Conservation (phyloP, 2,797 vertebrate genomes). For the Lerista edwardsae region DNA sequence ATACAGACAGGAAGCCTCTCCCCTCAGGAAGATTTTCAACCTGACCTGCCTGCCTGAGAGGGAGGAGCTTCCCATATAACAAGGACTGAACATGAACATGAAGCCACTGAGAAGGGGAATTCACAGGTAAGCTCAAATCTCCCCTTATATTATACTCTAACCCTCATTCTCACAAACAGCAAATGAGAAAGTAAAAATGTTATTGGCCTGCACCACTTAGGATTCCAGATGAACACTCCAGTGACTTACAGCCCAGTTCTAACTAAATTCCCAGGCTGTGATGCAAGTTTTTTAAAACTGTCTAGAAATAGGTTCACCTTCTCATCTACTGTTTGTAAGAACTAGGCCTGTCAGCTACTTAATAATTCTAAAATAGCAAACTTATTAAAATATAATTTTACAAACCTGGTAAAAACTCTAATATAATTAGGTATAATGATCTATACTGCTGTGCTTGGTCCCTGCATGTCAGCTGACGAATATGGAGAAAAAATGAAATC, state of each 20-base stretch:
- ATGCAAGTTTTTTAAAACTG: background rate
- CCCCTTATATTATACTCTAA: too few species aligned
- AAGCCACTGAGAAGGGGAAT: too few species aligned
- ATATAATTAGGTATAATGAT: constrained; percentile 18
- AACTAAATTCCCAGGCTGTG: too few species aligned
- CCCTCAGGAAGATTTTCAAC: too few species aligned
- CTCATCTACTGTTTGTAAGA: background rate
- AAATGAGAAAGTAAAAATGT: background rate
- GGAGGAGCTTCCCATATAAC: too few species aligned
- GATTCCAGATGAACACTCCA: background rate
- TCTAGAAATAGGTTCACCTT: background rate
- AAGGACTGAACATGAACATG: too few species aligned
- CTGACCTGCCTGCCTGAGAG: too few species aligned
- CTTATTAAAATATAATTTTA: background rate
- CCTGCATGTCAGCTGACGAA: background rate
- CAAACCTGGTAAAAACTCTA: background rate
- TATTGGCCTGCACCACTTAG: background rate
- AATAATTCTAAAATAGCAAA: background rate
- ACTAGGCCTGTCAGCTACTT: background rate
- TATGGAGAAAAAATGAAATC: constrained; percentile 20
- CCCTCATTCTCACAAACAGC: background rate
- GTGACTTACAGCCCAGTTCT: background rate
- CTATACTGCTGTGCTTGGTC: background rate
- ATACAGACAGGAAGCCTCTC: too few species aligned
- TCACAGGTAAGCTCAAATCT: too few species aligned